Evolutionary conservation across 2,113 vertebrate species (phyloP).

Genomic region (Nerophis ophidion): DNA sequence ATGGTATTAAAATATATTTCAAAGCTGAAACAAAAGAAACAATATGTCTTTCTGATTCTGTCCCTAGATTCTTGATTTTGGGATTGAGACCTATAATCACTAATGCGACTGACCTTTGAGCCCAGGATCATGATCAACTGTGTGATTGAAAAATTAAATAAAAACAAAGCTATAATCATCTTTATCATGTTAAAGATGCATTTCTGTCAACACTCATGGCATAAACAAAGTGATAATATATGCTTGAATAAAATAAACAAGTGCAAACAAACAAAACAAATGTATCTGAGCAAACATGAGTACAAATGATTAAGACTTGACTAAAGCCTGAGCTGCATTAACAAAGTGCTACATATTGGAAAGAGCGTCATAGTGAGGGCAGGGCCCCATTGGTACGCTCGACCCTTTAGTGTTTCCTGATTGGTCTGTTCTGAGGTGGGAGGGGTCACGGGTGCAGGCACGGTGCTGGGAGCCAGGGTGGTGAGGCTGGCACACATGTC

Average conservation of each 20-base stretch:
- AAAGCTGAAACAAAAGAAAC: slow-evolving; percentile 4
- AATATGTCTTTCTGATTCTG: slow-evolving; percentile 6
- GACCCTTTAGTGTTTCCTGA: slow-evolving; percentile 80
- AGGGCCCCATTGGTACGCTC: slow-evolving; percentile 25
- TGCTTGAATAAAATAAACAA: background rate
- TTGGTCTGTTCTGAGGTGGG: slow-evolving; percentile 74
- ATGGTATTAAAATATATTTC: background rate
- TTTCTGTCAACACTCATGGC: background rate
- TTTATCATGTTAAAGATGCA: background rate
- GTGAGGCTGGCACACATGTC: slow-evolving; percentile 77
- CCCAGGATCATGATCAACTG: slow-evolving; percentile 10
- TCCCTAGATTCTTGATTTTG: slow-evolving; percentile 13
- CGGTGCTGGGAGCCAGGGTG: slow-evolving; percentile 51
- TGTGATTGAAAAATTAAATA: background rate
- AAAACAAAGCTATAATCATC: background rate
- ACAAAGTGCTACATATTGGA: slow-evolving; percentile 42
- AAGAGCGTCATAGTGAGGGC: slow-evolving; percentile 33
- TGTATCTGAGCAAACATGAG: background rate
- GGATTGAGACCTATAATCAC: background rate
- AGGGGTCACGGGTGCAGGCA: slow-evolving; percentile 53
- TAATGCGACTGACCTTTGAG: slow-evolving; percentile 4
- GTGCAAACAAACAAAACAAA: background rate
- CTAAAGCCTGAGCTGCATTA: slow-evolving; percentile 52
- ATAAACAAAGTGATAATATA: background rate
- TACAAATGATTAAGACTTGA: background rate